phyloP scores from a whole-genome alignment of 2,888 invertebrate species.

The Cheilosia vernalis region DNA sequence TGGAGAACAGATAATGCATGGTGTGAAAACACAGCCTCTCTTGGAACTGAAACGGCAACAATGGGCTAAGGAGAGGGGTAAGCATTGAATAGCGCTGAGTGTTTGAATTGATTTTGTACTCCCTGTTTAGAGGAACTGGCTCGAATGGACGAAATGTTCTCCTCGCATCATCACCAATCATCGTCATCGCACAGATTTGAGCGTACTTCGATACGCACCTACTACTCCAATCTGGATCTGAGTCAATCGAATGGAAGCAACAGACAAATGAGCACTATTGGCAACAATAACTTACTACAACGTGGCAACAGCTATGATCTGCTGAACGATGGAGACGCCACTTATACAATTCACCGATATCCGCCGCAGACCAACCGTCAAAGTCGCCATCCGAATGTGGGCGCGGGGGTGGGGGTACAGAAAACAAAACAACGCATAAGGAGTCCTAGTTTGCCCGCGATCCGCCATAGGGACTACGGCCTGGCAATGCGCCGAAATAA shows the following conservation, averaged over 20 bases:
- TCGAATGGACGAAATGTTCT: slow-evolving; percentile 91
- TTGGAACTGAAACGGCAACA: slow-evolving; percentile 95
- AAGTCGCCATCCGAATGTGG: slow-evolving; percentile 57
- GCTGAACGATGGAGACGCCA: slow-evolving; percentile 75
- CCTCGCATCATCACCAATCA: slow-evolving; percentile 81
- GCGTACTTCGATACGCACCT: slow-evolving; percentile 83
- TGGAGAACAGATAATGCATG: slow-evolving; percentile 67
- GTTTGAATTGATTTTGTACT: slow-evolving; percentile 25
- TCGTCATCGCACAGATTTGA: slow-evolving; percentile 84
- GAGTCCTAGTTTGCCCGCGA: slow-evolving; percentile 89
- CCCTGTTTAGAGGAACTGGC: slow-evolving; percentile 89
- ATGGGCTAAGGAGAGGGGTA: slow-evolving; percentile 97
- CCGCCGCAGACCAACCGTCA: slow-evolving; percentile 36
- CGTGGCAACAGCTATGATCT: slow-evolving; percentile 79
- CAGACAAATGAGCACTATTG: slow-evolving; percentile 54
- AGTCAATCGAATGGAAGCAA: slow-evolving; percentile 78
- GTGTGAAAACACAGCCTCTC: slow-evolving; percentile 84
- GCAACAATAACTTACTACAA: slow-evolving; percentile 62
- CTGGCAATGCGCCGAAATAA: slow-evolving; percentile 76
- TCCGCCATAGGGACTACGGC: slow-evolving; percentile 82
- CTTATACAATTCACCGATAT: slow-evolving; percentile 61
- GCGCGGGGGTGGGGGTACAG: slow-evolving; percentile 8
- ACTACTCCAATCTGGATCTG: slow-evolving; percentile 82
- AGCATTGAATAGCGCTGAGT: slow-evolving; percentile 69
- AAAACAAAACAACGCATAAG: slow-evolving; percentile 80